A percentile compares a stretch with the other conserved stretches of the same genome.
These are phyloP conservation scores for Puffinus mauretanicus DNA, from an alignment of 2,113 vertebrate genomes.

Conservation along the genomic window DNA sequence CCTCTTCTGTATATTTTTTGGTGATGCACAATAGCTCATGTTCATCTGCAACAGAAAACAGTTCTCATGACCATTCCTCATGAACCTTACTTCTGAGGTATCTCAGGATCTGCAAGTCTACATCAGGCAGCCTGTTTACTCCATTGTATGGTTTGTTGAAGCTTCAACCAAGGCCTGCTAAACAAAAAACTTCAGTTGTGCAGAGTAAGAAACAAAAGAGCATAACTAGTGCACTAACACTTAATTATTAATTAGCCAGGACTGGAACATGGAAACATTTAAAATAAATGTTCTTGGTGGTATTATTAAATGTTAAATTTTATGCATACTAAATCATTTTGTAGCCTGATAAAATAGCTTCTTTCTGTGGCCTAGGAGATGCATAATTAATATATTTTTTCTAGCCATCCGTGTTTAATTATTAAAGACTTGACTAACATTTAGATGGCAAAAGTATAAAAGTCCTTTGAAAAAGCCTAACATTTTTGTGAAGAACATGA, in stretches of 20 bases:
- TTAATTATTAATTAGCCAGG: conserved; percentile 61
- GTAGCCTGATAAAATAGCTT: not conserved
- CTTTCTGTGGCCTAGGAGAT: conserved; percentile 28
- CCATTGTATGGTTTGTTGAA: not conserved
- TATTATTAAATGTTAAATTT: conserved; percentile 30
- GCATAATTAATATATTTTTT: conserved; percentile 60
- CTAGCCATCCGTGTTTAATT: conserved; percentile 33
- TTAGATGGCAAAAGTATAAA: conserved; percentile 30
- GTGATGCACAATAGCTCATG: not conserved
- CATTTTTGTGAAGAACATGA: not conserved
- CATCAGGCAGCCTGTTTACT: not conserved
- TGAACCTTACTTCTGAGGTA: not conserved
- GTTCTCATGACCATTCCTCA: not conserved
- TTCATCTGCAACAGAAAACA: not conserved
- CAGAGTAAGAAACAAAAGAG: not conserved
- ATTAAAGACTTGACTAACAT: conserved; percentile 54
- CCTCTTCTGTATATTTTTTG: not conserved
- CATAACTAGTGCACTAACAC: not conserved
- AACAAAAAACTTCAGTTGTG: not conserved
- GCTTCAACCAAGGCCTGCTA: not conserved
- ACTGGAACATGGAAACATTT: conserved; percentile 35
- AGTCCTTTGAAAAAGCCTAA: not conserved
- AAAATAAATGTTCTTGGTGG: conserved; percentile 19
- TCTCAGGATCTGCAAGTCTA: not conserved
- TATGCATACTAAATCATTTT: conserved; percentile 27